Base-by-base conservation (phyloP, 2,888 invertebrate species). In the Augiades crinisus region DNA sequence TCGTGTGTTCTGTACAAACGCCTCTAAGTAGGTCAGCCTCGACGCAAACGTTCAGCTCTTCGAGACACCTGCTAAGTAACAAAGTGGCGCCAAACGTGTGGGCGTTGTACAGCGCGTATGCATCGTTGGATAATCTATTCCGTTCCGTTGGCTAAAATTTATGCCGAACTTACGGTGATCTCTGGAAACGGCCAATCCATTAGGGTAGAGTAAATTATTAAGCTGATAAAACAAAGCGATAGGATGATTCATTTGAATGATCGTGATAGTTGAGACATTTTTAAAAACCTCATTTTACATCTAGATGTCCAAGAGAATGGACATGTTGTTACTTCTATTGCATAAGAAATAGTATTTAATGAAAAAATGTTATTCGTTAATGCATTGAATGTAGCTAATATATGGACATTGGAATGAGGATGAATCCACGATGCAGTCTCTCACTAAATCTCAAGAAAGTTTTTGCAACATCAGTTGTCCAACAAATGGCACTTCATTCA, bases 1-100 rank as follows among this genome's bases (percentile, higher is more conserved):
- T 50, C 27, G 43, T 50, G 43, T 37, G 44, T 37, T 36, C 47
- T 59, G 58, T 54, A 55, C 70, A 71, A 67, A 70, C 71, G 67
- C 58, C 58, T 60, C 72, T 57, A n/a, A 74, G 64, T 79, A 64
- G 78, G 78, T 77, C 76, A 56, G 57, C 30, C 44, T 34, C n/a
- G 33, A 31, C 34, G 47, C 37, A 16, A 33, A 53, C 50, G 56
- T 57, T 55, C 61, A 63, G 58, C 57, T 59, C 60, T 60, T 47
- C 43, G 53, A 63, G 66, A 69, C 75, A 78, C 73, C 72, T 74
- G 76, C 65, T 61, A 56, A 66, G 65, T 61, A 64, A 63, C 70
- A 68, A 74, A 75, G 63, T 56, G 59, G 54, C 44, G 49, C 60
- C 53, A 59, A 62, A 65, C 56, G 43, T 56, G 50, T 50, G 24